These are phyloP conservation scores for Drosophila pruinosa DNA, from an alignment of 1,140 invertebrate genomes.

Conservation along the genomic window DNA sequence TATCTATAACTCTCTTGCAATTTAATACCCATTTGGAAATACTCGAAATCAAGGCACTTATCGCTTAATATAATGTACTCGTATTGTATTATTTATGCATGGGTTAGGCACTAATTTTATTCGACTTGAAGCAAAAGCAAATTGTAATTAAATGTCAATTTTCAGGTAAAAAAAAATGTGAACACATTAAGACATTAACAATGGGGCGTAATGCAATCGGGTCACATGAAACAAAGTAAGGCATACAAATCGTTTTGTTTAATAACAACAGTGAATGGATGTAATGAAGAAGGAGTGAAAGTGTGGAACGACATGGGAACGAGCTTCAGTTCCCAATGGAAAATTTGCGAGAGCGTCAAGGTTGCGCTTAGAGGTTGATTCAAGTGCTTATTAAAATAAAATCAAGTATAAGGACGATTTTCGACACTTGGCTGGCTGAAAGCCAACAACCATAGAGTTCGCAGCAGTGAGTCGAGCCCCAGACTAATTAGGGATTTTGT, in stretches of 20 bases:
- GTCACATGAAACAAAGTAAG: slow-evolving; percentile 17
- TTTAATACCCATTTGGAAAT: slow-evolving; percentile 68
- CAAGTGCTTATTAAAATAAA: slow-evolving; percentile 67
- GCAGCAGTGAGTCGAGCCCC: neutral
- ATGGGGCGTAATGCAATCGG: slow-evolving; percentile 10
- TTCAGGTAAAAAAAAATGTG: slow-evolving; percentile 28
- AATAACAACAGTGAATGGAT: slow-evolving; percentile 12
- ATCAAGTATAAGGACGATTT: slow-evolving; percentile 64
- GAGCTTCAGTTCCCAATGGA: slow-evolving; percentile 4
- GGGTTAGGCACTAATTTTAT: slow-evolving; percentile 53
- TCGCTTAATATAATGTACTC: slow-evolving; percentile 19
- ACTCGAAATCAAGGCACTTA: slow-evolving; percentile 57
- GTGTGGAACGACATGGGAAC: neutral
- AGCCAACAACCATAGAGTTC: neutral
- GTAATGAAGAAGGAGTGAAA: neutral
- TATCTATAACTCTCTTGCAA: slow-evolving; percentile 48
- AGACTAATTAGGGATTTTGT: slow-evolving; percentile 60
- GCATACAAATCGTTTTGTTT: slow-evolving; percentile 35
- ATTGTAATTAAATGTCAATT: slow-evolving; percentile 72
- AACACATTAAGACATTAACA: slow-evolving; percentile 59
- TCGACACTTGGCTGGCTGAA: slow-evolving; percentile 8
- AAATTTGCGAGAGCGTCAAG: slow-evolving; percentile 56
- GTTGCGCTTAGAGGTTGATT: slow-evolving; percentile 3
- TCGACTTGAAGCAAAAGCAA: slow-evolving; percentile 4
- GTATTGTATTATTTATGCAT: slow-evolving; percentile 10